A percentile compares a stretch with the other conserved stretches of the same genome.
Evolutionary conservation across 2,113 vertebrate species (phyloP).

Genomic region (Catharus fuscescens): DNA sequence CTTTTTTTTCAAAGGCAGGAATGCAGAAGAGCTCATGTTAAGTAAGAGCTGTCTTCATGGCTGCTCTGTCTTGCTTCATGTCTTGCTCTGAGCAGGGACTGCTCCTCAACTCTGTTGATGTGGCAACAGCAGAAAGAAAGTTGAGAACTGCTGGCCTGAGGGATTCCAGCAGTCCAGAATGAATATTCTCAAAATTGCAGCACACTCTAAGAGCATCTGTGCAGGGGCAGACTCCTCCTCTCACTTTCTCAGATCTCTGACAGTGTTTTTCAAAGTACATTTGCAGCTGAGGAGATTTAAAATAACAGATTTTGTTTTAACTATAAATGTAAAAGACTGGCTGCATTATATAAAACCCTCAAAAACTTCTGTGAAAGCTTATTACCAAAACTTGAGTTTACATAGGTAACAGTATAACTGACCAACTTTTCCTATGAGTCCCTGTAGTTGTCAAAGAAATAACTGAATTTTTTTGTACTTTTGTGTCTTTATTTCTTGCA

Average conservation of each 20-base stretch:
- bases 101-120: conserved; percentile 33
- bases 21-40: neutral
- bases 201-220: conserved; percentile 65
- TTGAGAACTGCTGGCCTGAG: conserved; percentile 65
- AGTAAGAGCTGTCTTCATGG: neutral
- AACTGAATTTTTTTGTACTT: neutral
- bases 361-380: conserved; percentile 45
- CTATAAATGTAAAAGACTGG: conserved; percentile 64
- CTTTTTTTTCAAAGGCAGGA: neutral
- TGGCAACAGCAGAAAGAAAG: conserved; percentile 44
- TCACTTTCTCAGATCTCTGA: conserved; percentile 70
- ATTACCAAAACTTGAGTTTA: conserved; percentile 32
- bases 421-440: neutral
- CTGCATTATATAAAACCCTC: conserved; percentile 57
- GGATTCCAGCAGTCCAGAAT: conserved; percentile 63
- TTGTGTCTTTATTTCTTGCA: neutral
- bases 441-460: neutral
- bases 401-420: neutral
- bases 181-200: conserved; percentile 64
- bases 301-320: conserved; percentile 71
- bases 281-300: conserved; percentile 69
- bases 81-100: neutral
- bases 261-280: conserved; percentile 70
- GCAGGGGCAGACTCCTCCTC: conserved; percentile 70
- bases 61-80: neutral